A percentile compares a stretch with the other conserved stretches of the same genome.
Conservation (phyloP, 1,140 invertebrate species). For the Philaenus spumarius region DNA sequence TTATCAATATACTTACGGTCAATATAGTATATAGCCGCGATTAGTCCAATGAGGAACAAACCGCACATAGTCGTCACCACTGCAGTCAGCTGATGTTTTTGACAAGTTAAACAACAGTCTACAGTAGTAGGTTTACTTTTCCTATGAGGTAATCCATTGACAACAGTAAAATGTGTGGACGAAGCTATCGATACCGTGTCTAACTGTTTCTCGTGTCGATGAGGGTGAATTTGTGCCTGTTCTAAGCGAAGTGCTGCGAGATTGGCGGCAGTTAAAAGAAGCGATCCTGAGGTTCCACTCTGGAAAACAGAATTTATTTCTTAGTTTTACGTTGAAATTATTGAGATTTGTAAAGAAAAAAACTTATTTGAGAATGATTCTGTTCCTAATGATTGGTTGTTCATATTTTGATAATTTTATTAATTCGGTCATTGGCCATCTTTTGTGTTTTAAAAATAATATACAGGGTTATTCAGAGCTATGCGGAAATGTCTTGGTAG, state of each 20-base stretch:
- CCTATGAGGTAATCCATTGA: conserved; percentile 64
- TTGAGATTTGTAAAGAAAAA: no score
- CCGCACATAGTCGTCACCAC: conserved; percentile 71
- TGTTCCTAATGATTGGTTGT: no score
- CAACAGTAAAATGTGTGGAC: conserved; percentile 77
- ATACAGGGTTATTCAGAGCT: no score
- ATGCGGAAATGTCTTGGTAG: no score
- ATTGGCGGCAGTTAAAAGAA: conserved; percentile 69
- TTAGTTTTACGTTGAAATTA: no score
- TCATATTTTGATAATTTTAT: no score
- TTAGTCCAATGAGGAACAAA: conserved; percentile 65
- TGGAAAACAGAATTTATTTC: no score
- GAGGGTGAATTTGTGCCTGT: conserved; percentile 41
- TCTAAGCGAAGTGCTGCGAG: conserved; percentile 55
- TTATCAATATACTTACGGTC: conserved; percentile 53
- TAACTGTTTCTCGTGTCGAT: conserved; percentile 29
- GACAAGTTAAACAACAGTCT: conserved; percentile 60
- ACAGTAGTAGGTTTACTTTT: conserved; percentile 40
- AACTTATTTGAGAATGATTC: no score
- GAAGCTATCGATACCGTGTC: conserved; percentile 69
- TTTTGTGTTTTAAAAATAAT: no score
- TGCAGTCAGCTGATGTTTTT: conserved; percentile 61
- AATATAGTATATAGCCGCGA: conserved; percentile 57
- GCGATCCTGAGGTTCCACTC: conserved; percentile 70
- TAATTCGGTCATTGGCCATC: no score